These are phyloP conservation scores for Matsumyia berberina DNA, from an alignment of 2,888 invertebrate species.

Conservation along the genomic window DNA sequence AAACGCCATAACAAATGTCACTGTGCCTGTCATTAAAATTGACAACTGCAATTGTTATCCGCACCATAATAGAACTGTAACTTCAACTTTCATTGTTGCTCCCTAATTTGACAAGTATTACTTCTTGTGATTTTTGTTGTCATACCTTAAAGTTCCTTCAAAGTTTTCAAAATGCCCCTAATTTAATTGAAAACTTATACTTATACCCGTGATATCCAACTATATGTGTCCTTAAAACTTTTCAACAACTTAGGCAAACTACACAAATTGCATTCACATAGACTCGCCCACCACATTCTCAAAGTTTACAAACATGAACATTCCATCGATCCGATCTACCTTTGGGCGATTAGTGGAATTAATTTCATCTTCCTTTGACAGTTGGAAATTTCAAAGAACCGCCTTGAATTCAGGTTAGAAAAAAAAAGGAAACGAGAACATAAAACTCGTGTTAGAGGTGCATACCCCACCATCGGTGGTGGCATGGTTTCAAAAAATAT, in stretches of 20 bases:
- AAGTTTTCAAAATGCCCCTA: no score
- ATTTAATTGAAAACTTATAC: neutral
- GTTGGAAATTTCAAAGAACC: conserved; percentile 28
- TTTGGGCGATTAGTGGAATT: conserved; percentile 48
- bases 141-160: no score
- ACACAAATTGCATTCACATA: neutral
- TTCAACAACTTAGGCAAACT: neutral
- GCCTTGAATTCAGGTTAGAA: neutral
- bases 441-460: conserved; percentile 29
- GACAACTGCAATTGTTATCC: no score
- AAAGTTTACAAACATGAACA: neutral
- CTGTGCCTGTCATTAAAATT: no score
- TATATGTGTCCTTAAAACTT: neutral
- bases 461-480: conserved; percentile 26
- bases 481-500: conserved; percentile 14
- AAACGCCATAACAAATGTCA: no score
- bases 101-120: no score
- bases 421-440: conserved; percentile 43
- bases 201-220: neutral
- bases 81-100: no score
- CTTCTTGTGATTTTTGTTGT: no score
- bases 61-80: no score
- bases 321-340: conserved; percentile 21
- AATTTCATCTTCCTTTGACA: conserved; percentile 60
- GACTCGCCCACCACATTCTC: neutral